These are phyloP conservation scores for Bubo blakistoni DNA, from an alignment of 2,113 vertebrate genomes.

Conservation along the genomic window DNA sequence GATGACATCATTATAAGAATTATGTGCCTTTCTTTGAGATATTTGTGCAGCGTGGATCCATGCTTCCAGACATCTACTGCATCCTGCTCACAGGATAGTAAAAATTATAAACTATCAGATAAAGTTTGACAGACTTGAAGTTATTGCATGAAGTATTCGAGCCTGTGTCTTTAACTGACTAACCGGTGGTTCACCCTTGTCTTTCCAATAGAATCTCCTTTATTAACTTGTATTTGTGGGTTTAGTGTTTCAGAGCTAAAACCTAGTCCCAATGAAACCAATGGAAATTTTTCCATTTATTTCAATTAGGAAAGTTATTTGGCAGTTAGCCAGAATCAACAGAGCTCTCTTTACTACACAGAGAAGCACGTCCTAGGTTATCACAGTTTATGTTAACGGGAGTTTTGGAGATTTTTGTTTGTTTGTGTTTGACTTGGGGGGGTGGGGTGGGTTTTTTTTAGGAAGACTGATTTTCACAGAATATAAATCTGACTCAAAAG, in stretches of 20 bases:
- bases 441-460: not conserved
- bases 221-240: not conserved
- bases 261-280: not conserved
- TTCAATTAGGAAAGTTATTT: constrained; percentile 9
- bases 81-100: not conserved
- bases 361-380: not conserved
- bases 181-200: not conserved
- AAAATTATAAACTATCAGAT: not conserved
- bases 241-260: constrained; percentile 28
- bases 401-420: not conserved
- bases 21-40: not conserved
- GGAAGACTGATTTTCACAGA: not conserved
- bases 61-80: not conserved
- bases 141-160: not conserved
- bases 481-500: not conserved
- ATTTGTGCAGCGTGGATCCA: not conserved
- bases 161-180: not conserved
- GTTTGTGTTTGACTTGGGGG: not conserved
- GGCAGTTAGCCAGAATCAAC: constrained; percentile 2
- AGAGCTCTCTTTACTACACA: not conserved
- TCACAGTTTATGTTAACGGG: not conserved
- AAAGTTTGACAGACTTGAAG: not conserved
- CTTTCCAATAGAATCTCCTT: not conserved
- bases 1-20: not conserved
- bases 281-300: not conserved